phyloP scores from a whole-genome alignment of 2,113 vertebrate genomes.

The Clinocottus analis region DNA sequence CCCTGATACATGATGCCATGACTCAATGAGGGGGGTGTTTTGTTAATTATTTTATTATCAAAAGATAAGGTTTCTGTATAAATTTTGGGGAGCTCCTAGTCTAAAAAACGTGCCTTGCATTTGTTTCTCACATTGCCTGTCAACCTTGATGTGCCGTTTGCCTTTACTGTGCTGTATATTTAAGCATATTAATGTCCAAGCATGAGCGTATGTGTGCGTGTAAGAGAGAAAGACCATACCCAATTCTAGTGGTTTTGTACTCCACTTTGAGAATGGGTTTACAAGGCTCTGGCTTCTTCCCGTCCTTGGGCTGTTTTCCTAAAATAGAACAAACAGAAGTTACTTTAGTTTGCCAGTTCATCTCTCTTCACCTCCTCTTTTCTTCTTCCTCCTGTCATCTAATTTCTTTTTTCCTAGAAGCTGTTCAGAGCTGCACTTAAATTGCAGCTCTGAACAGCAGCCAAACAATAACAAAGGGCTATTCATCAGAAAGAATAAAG shows the following conservation, averaged over 20 bases:
- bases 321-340: conserved; percentile 79
- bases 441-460: conserved; percentile 41
- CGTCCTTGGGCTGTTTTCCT: conserved; percentile 99
- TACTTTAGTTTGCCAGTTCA: conserved; percentile 57
- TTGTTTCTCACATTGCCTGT: neutral
- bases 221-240: conserved; percentile 81
- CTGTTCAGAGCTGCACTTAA: conserved; percentile 43
- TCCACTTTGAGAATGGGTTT: conserved; percentile 99
- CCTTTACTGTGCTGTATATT: neutral
- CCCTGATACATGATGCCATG: neutral
- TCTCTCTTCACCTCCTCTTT: conserved; percentile 35
- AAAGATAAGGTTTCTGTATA: neutral
- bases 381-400: conserved; percentile 43
- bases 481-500: conserved; percentile 49
- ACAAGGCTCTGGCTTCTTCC: conserved; percentile 99
- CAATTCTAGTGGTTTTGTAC: conserved; percentile 96
- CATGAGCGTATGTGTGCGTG: neutral
- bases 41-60: neutral
- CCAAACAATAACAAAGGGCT: conserved; percentile 32
- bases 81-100: neutral
- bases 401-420: conserved; percentile 20
- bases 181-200: neutral
- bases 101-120: neutral
- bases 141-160: conserved; percentile 3
- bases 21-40: neutral